Base-by-base conservation (phyloP, 2,888 invertebrate genomes). In the Gisinianus flammeolus region DNA sequence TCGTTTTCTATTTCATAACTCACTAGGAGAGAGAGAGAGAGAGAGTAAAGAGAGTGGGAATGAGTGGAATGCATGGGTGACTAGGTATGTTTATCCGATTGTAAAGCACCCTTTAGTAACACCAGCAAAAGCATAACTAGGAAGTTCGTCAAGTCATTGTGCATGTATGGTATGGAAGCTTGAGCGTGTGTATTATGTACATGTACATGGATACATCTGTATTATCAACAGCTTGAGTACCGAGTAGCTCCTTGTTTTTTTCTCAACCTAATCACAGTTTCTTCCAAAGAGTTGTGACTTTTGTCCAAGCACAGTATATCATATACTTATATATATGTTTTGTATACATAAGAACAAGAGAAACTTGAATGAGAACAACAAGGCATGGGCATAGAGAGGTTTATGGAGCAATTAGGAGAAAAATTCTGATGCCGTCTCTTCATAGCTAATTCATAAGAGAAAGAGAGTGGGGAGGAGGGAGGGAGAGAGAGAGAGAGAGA, bases 371-470 rank as follows among this genome's bases (percentile, higher is more conserved):
- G 54, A 72, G 30, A 58, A 72, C 30, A 73, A 62, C 62, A 73
- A 73, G 30, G 62, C 22, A 62, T 58, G 54, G 26, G 26, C 28
- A 28, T 72, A 66, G 77, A 62, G 31, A 62, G 73, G 30, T 73
- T 73, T 62, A 73, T 64, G 76, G 71, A 75, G 78, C 71, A 77
- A 76, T 71, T 58, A 69, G 62, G 75, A 69, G 78, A 78, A 78
- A 77, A 78, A 64, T 58, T 62, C 26, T 76, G 66, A 70, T 78
- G 73, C 68, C 44, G 30, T 26, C 28, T 71, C 70, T 64, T 81
- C 77, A 79, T 79, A 78, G 80, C 75, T 81, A 81, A 81, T 81
- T 81, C 79, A 78, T 79, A 75, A 72, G 77, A 77, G 73, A 77
- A 64, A 44, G 35, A 54, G 54, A 70, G 28, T 44, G 44, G 44